phyloP scores from a whole-genome alignment of 2,888 invertebrate species.

The Macrostomum cliftonense region DNA sequence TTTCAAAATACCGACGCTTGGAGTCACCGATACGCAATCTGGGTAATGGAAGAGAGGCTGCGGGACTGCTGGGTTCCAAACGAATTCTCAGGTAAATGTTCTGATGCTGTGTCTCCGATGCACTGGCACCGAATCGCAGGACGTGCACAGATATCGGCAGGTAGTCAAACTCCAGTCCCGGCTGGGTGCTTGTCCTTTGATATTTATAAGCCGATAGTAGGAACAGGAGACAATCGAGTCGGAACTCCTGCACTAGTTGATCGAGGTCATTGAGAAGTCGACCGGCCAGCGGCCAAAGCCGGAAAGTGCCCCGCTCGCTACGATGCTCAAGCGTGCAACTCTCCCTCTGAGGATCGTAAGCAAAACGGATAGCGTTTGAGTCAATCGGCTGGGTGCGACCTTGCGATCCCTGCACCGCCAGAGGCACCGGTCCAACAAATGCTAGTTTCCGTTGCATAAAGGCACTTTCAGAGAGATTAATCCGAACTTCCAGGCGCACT shows the following conservation, averaged over 20 bases:
- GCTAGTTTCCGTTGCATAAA: no score
- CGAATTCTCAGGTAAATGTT: constrained; percentile 16
- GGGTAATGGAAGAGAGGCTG: no score
- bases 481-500: constrained; percentile 17
- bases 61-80: no score
- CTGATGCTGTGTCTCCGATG: no score
- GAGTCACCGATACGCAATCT: no score
- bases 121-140: constrained; percentile 18
- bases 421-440: constrained; percentile 15
- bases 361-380: constrained; percentile 25
- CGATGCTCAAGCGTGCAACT: no score
- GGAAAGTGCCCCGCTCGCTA: no score
- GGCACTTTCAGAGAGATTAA: constrained; percentile 12
- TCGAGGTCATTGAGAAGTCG: constrained; percentile 21
- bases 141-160: constrained; percentile 31
- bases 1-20: no score
- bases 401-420: constrained; percentile 27
- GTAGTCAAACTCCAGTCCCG: constrained; percentile 33
- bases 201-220: constrained; percentile 30
- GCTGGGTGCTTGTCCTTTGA: constrained; percentile 19
- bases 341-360: constrained; percentile 15
- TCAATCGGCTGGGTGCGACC: constrained; percentile 30
- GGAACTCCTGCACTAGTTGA: constrained; percentile 21
- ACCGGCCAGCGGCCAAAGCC: constrained; percentile 26
- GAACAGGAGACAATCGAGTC: constrained; percentile 31